A percentile compares a stretch with the other conserved stretches of the same genome.
Conservation (phyloP, 1,140 invertebrate species). For the Oreohelix idahoensis region DNA sequence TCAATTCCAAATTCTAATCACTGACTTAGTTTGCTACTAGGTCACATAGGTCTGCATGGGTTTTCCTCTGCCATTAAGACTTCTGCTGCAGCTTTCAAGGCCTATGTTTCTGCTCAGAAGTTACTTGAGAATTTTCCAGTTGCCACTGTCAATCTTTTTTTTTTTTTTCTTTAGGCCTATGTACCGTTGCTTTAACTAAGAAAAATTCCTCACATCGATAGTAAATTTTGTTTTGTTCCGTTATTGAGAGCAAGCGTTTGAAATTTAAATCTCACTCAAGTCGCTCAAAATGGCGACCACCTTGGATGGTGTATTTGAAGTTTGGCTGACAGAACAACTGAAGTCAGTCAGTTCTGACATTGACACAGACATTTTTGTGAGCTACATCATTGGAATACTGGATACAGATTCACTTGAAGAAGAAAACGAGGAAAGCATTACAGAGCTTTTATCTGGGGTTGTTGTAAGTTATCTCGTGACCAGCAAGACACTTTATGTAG, state of each 20-base stretch:
- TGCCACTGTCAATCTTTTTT: too few relatives aligned
- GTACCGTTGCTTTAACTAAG: background rate
- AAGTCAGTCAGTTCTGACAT: conserved; percentile 59
- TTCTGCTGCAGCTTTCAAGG: too few relatives aligned
- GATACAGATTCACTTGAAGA: conserved; percentile 56
- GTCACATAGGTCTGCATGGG: too few relatives aligned
- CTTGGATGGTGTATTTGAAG: conserved; percentile 48
- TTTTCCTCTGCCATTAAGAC: too few relatives aligned
- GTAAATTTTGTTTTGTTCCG: too few relatives aligned
- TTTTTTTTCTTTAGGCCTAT: background rate
- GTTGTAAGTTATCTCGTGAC: conserved; percentile 51
- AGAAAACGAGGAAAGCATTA: conserved; percentile 57
- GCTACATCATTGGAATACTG: conserved; percentile 63
- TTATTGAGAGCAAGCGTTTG: background rate
- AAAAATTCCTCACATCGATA: too few relatives aligned
- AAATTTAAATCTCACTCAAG: background rate
- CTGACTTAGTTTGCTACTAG: too few relatives aligned
- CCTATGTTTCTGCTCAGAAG: too few relatives aligned
- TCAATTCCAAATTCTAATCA: too few relatives aligned
- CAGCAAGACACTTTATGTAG: too few relatives aligned
- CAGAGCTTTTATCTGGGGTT: conserved; percentile 55
- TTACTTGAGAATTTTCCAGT: too few relatives aligned
- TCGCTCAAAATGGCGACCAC: conserved; percentile 59
- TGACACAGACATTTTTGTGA: conserved; percentile 66
- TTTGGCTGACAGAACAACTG: conserved; percentile 60